These are phyloP conservation scores for Dryoscopus gambensis DNA, from an alignment of 2,113 vertebrate genomes.

Conservation along the genomic window DNA sequence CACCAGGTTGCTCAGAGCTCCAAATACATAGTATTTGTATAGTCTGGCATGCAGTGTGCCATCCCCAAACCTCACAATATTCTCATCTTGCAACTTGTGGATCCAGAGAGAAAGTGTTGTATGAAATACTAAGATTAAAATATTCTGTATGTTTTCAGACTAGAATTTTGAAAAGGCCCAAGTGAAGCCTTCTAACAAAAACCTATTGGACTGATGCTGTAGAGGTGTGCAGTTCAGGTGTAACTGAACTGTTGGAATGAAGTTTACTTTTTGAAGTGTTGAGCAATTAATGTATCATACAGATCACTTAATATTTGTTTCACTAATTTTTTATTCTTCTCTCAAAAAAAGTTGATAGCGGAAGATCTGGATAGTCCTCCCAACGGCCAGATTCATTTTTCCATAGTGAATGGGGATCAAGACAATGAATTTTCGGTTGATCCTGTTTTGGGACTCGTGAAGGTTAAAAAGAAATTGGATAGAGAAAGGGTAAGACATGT, in stretches of 20 bases:
- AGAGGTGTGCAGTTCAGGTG: not conserved
- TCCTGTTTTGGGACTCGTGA: constrained; percentile 85
- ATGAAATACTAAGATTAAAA: not conserved
- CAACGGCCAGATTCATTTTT: constrained; percentile 88
- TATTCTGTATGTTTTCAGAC: not conserved
- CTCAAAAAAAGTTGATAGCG: constrained; percentile 81
- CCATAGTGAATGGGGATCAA: constrained; percentile 87
- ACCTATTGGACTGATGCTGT: not conserved
- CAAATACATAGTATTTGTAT: not conserved
- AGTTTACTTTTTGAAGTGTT: not conserved
- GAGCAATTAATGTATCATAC: not conserved
- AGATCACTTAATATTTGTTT: not conserved
- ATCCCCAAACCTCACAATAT: not conserved
- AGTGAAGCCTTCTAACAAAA: not conserved
- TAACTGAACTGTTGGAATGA: not conserved
- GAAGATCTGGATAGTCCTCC: constrained; percentile 90
- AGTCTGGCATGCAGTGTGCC: not conserved
- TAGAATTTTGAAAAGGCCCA: not conserved
- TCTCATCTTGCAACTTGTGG: not conserved
- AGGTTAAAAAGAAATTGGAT: constrained; percentile 93
- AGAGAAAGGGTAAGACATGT: constrained; percentile 84
- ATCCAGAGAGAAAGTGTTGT: not conserved
- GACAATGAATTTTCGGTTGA: constrained; percentile 91
- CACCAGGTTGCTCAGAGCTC: not conserved
- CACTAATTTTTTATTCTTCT: constrained; percentile 13